Base-by-base conservation (phyloP, 2,113 vertebrate species). In the Hippocampus guttulatus region DNA sequence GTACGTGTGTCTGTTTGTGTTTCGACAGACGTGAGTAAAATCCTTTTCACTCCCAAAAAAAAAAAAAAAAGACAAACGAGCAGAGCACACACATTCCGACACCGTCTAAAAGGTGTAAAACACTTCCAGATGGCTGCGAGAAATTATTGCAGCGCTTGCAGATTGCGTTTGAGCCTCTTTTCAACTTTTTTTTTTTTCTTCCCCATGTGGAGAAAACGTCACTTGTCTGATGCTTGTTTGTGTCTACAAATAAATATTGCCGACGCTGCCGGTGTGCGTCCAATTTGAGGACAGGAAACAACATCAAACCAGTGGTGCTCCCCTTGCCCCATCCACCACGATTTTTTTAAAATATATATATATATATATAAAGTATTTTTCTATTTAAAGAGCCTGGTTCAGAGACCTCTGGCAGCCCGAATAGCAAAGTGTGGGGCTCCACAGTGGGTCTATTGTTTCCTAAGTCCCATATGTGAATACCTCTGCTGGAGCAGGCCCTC, bases 381-480 rank as follows among this genome's bases (percentile, higher is more conserved):
- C 88, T 91, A 90, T 92, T 91, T 89, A 89, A 88, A 88, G 87
- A 78, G 71, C 57, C 76, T 85, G 45, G 43, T 84, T 89, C 84
- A 71, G 82, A 87, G 85, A 79, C 69, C 75, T 81, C 75, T 87
- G 88, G 84, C 87, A 90, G 87, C 71, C 79, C 78, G 67, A 75
- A 77, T 82, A 84, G 84, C 69, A 81, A 85, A 88, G 71, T 73
- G 79, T 82, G 74, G 81, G 69, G 80, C 88, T 90, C 83, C 88
- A 93, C 91, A 93, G 88, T 91, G 86, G 90, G 78, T 67, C 88
- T 91, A 89, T 93, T 92, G 91, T 93, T 91, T 91, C 84, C 79
- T 75, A 70, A 82, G 79, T 85, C 81, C 90, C 92, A 92, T 82
- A 88, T 93, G 91, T 88, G 91, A 90, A 89, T 88, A 85, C 83